Evolutionary conservation across 2,888 invertebrate genomes (phyloP), one percentile per base, ranked within the genome.

Genomic region (Philereme vetulata): DNA sequence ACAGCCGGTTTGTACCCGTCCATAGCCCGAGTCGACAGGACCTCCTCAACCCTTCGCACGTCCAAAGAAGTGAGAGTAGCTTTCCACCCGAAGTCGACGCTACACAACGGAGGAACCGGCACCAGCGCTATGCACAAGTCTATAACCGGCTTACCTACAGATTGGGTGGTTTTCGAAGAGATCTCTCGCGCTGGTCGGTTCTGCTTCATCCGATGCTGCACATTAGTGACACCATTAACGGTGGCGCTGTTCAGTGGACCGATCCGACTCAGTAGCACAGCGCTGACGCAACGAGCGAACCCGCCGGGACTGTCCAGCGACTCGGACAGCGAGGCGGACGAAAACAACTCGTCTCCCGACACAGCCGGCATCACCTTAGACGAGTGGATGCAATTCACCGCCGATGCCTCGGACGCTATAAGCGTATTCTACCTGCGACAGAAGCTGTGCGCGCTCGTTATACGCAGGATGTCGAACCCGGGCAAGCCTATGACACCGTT

Each of bases 1-100:
- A 95, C 95, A 34, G 96, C 97, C 4, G 98, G 99, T 0, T 93
- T 97, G 61, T 99, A 98, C 86, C 99, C 99, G 0, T 97, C 97
- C 72, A 85, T 99, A 46, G 96, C 96, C 11, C 93, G 95, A 21
- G 94, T 96, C 1, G 95, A 96, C 78, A 86, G 95, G 9, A 93
- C 94, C 32, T 93, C 93, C 34, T 82, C 87, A 9, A 93, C 93
- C 2, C 80, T 97, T 8, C 88, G 95, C 11, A 95, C 96, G 5
- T 94, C 94, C 75, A 95, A 93, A 9, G 93, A 94, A 65, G 88
- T 90, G 0, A 85, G 86, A 11, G 86, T 94, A 1, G 90, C 91
- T 0, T 84, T 94, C 67, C 93, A 94, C 48, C 93, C 94, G 0
- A 93, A 92, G 89, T 97, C 88, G 85, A 96, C 90, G 84, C 90